phyloP scores from a whole-genome alignment of 2,113 vertebrate species.

The Speoplatyrhinus poulsoni region DNA sequence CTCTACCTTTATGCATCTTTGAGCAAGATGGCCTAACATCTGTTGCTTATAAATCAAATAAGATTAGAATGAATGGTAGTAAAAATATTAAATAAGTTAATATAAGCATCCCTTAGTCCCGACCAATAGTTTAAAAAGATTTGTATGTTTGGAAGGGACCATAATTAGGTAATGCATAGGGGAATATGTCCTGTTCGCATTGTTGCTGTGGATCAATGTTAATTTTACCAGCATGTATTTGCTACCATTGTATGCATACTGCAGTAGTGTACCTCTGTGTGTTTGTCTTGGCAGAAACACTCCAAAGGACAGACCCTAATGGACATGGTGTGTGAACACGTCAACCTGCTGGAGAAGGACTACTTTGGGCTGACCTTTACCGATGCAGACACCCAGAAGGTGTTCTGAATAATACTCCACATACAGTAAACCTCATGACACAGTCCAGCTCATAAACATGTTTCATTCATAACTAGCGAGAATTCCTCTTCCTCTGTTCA shows the following conservation, averaged over 20 bases:
- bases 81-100: too few relatives aligned
- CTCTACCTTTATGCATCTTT: too few relatives aligned
- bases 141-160: too few relatives aligned
- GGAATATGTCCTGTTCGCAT: background rate
- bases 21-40: too few relatives aligned
- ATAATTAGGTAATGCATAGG: background rate
- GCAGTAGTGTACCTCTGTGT: slow-evolving; percentile 16
- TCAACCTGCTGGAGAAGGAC: slow-evolving; percentile 97
- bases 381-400: slow-evolving; percentile 95
- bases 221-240: background rate
- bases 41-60: too few relatives aligned
- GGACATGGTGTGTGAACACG: slow-evolving; percentile 92
- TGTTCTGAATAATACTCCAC: slow-evolving; percentile 62
- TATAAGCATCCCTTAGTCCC: too few relatives aligned
- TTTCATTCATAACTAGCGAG: slow-evolving; percentile 23
- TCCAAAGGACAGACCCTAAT: slow-evolving; percentile 90
- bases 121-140: too few relatives aligned
- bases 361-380: slow-evolving; percentile 95
- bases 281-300: slow-evolving; percentile 82
- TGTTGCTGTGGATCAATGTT: background rate
- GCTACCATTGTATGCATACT: background rate
- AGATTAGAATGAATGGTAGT: too few relatives aligned
- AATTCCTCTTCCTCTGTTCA: slow-evolving; percentile 39
- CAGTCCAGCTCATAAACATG: slow-evolving; percentile 6
- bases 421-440: background rate